These are phyloP conservation scores for Apodemus agrarius DNA, from an alignment of 2,797 vertebrate species.

Conservation along the genomic window DNA sequence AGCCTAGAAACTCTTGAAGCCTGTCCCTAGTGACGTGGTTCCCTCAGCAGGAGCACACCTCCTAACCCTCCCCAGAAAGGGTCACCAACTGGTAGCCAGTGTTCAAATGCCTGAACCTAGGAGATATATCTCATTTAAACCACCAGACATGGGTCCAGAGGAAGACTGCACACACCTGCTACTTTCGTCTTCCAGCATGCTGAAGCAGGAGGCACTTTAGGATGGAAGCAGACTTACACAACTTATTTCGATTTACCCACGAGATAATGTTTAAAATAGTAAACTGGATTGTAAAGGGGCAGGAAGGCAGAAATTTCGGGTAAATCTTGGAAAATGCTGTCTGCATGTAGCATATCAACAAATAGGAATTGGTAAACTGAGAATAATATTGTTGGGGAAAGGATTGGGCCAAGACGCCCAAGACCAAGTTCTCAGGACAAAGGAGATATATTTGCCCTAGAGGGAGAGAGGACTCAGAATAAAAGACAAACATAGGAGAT, in stretches of 20 bases:
- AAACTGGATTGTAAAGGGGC: not conserved
- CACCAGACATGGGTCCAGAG: not conserved
- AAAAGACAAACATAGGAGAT: not conserved
- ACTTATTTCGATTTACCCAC: conserved; percentile 13
- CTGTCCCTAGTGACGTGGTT: not conserved
- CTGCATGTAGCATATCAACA: not conserved
- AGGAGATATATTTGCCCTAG: not conserved
- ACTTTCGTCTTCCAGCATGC: not conserved
- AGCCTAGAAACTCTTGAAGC: not conserved
- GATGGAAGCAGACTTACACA: not conserved
- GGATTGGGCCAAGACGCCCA: not conserved
- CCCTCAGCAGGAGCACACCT: not conserved
- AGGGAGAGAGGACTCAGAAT: not conserved
- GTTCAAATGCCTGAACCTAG: not conserved
- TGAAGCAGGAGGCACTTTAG: not conserved
- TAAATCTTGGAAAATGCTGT: not conserved
- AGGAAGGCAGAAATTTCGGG: not conserved
- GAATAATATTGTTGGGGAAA: not conserved
- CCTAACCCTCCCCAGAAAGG: not conserved
- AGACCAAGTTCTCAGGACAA: not conserved
- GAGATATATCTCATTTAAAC: not conserved
- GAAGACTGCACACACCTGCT: not conserved
- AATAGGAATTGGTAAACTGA: not conserved
- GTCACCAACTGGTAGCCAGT: not conserved
- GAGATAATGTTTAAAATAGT: not conserved